These are phyloP conservation scores for Odontomachus brunneus DNA, from an alignment of 1,140 invertebrate species.

Conservation along the genomic window DNA sequence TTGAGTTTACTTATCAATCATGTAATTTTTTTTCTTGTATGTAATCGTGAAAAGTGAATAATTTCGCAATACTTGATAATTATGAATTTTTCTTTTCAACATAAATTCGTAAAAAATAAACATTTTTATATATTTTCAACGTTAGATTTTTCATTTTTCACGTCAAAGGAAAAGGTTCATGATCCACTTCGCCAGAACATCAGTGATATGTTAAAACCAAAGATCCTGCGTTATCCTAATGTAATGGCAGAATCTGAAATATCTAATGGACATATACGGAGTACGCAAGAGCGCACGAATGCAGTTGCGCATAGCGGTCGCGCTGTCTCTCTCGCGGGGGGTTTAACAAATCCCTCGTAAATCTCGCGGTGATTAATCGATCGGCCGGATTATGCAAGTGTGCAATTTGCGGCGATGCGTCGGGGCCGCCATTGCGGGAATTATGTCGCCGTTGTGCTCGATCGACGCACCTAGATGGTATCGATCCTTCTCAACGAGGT, in stretches of 20 bases:
- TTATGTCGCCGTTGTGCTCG: constrained; percentile 72
- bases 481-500: constrained; percentile 67
- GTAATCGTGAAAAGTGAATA: too few relatives aligned
- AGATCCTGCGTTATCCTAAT: too few relatives aligned
- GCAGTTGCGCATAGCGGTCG: background rate
- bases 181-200: too few relatives aligned
- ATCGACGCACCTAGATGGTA: constrained; percentile 70
- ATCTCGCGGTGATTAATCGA: constrained; percentile 80
- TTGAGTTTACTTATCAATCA: too few relatives aligned
- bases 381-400: constrained; percentile 77
- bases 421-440: constrained; percentile 74
- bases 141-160: too few relatives aligned
- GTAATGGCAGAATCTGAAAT: background rate
- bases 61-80: too few relatives aligned
- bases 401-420: constrained; percentile 78
- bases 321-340: background rate
- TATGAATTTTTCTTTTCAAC: too few relatives aligned
- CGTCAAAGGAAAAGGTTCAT: too few relatives aligned
- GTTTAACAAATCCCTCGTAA: constrained; percentile 73
- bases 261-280: constrained; percentile 27
- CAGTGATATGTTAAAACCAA: too few relatives aligned
- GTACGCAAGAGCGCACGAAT: constrained; percentile 34
- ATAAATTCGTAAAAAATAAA: too few relatives aligned
- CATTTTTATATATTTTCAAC: too few relatives aligned
- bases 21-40: too few relatives aligned